These are phyloP conservation scores for Scophthalmus maximus DNA, from an alignment of 2,113 vertebrate genomes.

Conservation along the genomic window DNA sequence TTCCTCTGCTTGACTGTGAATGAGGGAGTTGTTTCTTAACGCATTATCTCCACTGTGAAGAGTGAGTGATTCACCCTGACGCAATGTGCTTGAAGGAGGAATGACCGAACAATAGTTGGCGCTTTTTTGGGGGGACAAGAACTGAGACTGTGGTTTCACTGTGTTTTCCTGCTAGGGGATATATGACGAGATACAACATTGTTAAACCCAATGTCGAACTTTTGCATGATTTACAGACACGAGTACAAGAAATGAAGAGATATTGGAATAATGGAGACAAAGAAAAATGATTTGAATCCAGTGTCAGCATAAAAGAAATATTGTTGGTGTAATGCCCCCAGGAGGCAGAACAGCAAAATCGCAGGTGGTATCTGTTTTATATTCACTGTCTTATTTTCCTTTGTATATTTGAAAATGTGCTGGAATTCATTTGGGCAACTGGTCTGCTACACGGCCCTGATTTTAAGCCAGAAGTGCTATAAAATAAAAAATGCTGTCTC, in stretches of 20 bases:
- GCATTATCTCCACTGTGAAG: constrained; percentile 66
- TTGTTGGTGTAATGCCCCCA: no score
- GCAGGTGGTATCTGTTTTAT: constrained; percentile 5
- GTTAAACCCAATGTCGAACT: no score
- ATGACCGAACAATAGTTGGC: constrained; percentile 4
- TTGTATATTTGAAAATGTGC: constrained; percentile 12
- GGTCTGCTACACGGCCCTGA: background rate
- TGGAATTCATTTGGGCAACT: constrained; percentile 25
- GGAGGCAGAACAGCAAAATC: constrained; percentile 11
- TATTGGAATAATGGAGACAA: background rate
- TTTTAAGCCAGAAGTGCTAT: constrained; percentile 2
- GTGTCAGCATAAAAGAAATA: no score
- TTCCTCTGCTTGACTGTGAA: constrained; percentile 70
- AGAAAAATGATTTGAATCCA: background rate
- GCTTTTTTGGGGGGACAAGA: constrained; percentile 2
- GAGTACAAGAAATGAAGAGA: background rate
- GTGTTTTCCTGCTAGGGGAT: background rate
- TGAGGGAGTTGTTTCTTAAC: constrained; percentile 58
- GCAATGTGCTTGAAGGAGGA: constrained; percentile 51
- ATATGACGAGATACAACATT: no score
- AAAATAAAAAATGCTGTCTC: background rate
- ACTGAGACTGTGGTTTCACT: background rate
- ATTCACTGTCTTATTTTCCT: constrained; percentile 1
- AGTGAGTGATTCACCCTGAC: constrained; percentile 60
- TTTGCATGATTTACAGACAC: background rate